phyloP scores from a whole-genome alignment of 2,113 vertebrate species.

The Chloebia gouldiae region DNA sequence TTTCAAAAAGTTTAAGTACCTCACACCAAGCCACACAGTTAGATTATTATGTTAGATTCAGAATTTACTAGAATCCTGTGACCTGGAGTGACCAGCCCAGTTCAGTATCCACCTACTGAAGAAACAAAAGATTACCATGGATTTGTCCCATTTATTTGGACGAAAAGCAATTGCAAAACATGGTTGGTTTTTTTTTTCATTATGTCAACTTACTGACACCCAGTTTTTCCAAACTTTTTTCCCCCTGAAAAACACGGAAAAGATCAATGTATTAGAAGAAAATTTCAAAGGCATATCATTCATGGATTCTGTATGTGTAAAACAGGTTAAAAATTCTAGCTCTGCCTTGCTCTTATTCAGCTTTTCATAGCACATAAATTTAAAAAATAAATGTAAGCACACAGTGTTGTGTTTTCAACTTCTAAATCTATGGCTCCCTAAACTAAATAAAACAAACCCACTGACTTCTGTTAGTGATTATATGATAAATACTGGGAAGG shows the following conservation, averaged over 20 bases:
- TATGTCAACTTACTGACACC: slow-evolving; percentile 84
- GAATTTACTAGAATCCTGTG: not conserved
- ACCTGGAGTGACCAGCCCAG: not conserved
- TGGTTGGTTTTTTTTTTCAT: slow-evolving; percentile 72
- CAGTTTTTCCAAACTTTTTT: slow-evolving; percentile 67
- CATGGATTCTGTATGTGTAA: not conserved
- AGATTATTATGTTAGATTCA: not conserved
- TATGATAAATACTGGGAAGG: not conserved
- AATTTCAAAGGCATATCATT: not conserved
- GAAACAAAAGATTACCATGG: slow-evolving; percentile 68
- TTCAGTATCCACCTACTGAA: not conserved
- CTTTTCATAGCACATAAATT: not conserved
- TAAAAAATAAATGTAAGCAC: not conserved
- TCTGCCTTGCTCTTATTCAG: not conserved
- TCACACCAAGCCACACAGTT: not conserved
- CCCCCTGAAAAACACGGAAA: slow-evolving; percentile 57
- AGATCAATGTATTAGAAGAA: not conserved
- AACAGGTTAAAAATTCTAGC: not conserved
- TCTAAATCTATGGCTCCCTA: not conserved
- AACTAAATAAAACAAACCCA: not conserved
- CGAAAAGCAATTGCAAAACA: slow-evolving; percentile 85
- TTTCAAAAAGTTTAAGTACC: not conserved
- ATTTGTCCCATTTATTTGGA: slow-evolving; percentile 83
- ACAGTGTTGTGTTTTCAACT: not conserved
- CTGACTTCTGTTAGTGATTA: not conserved